Evolutionary conservation across 2,113 vertebrate genomes (phyloP).

Genomic region (Bucco capensis): DNA sequence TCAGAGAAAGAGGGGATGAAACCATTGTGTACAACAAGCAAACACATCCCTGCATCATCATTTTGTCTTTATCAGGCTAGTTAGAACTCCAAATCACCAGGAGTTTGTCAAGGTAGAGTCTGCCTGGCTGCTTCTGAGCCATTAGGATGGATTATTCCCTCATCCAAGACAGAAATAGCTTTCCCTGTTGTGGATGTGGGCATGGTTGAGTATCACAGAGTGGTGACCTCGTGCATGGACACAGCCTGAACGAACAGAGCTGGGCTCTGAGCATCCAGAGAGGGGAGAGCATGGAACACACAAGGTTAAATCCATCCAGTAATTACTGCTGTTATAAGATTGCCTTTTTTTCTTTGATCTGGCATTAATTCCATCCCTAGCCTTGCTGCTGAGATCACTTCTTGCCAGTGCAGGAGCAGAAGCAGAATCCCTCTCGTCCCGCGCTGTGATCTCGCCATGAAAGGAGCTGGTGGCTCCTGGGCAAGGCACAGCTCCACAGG

Average conservation of each 20-base stretch:
- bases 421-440: slow-evolving; percentile 16
- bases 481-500: slow-evolving; percentile 59
- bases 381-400: slow-evolving; percentile 59
- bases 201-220: neutral
- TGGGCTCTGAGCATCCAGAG: neutral
- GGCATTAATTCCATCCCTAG: slow-evolving; percentile 14
- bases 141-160: neutral
- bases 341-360: neutral
- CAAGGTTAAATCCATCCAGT: neutral
- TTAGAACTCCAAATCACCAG: neutral
- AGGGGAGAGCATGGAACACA: neutral
- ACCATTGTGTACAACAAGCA: neutral
- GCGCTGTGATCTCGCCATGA: slow-evolving; percentile 57
- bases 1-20: neutral
- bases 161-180: neutral
- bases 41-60: neutral
- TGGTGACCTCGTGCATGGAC: neutral
- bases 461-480: slow-evolving; percentile 16
- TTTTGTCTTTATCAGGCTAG: neutral
- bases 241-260: neutral
- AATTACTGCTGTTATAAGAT: neutral
- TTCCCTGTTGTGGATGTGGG: neutral
- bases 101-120: neutral
- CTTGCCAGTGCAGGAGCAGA: slow-evolving; percentile 69
- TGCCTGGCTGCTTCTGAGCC: neutral